Conservation (phyloP, 37 sponge, comb jelly and placozoan species). For the Chondrilla cf. caribensis region DNA sequence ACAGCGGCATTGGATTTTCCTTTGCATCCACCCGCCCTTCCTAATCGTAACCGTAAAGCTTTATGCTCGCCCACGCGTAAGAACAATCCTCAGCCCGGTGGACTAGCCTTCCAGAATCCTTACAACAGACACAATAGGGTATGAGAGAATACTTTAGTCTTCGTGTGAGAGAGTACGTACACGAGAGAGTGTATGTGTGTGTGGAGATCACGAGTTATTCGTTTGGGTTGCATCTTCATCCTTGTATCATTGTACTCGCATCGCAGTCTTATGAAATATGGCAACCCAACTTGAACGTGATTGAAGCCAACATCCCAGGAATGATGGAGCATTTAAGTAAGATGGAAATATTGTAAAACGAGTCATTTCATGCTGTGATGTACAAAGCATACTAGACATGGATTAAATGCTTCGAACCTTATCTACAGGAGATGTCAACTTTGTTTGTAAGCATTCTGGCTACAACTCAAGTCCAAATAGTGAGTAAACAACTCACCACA, state of each 20-base stretch:
- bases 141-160: background rate
- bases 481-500: too few species aligned
- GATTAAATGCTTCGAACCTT: too few species aligned
- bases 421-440: constrained; percentile 19
- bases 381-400: background rate
- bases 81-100: constrained; percentile 31
- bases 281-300: background rate
- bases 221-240: background rate
- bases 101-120: constrained; percentile 22
- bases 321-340: constrained; percentile 20
- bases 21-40: background rate
- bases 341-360: background rate
- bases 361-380: background rate
- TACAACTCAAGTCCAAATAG: background rate
- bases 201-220: background rate
- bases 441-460: background rate
- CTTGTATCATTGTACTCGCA: too few species aligned
- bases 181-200: background rate
- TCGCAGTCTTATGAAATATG: constrained; percentile 42
- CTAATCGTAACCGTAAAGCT: background rate
- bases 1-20: constrained; percentile 17
- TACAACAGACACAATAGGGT: constrained; percentile 35
- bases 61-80: constrained; percentile 12
- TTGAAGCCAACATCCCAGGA: background rate
- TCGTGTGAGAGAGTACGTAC: too few species aligned